Evolutionary conservation across 2,888 invertebrate species (phyloP).

Genomic region (Synergus itoensis): DNA sequence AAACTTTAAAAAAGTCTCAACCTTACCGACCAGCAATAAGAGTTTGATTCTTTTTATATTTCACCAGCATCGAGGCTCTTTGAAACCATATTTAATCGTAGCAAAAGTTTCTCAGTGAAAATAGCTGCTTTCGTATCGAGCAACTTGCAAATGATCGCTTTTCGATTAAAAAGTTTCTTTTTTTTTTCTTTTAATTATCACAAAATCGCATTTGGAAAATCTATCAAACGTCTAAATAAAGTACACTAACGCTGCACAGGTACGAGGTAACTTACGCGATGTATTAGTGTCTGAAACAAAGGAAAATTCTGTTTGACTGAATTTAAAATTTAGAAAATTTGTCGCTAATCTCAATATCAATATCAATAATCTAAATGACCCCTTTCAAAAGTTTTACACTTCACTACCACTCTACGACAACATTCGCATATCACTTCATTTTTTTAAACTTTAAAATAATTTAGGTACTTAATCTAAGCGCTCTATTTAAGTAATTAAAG

Average conservation of each 20-base stretch:
- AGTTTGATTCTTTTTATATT: conserved; percentile 31
- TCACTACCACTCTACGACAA: neutral
- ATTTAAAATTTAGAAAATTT: conserved; percentile 4
- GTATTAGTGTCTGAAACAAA: conserved; percentile 16
- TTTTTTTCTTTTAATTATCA: conserved; percentile 6
- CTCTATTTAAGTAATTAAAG: neutral
- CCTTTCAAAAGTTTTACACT: neutral
- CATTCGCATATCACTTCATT: conserved; percentile 4
- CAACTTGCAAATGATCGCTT: conserved; percentile 1
- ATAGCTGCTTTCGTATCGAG: neutral
- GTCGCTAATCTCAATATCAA: neutral
- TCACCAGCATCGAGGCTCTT: neutral
- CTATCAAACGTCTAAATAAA: neutral
- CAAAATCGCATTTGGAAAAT: conserved; percentile 30
- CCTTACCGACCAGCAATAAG: conserved; percentile 42
- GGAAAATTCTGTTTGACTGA: neutral
- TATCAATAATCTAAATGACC: conserved; percentile 3
- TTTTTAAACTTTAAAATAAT: conserved; percentile 13
- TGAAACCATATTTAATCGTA: conserved; percentile 12
- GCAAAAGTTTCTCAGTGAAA: conserved; percentile 28
- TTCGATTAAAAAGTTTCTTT: neutral
- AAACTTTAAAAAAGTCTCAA: conserved; percentile 18
- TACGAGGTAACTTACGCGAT: conserved; percentile 41
- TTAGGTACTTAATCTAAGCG: conserved; percentile 9
- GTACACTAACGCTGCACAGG: conserved; percentile 23